Evolutionary conservation across 2,113 vertebrate species (phyloP).

Genomic region (Zootoca vivipara): DNA sequence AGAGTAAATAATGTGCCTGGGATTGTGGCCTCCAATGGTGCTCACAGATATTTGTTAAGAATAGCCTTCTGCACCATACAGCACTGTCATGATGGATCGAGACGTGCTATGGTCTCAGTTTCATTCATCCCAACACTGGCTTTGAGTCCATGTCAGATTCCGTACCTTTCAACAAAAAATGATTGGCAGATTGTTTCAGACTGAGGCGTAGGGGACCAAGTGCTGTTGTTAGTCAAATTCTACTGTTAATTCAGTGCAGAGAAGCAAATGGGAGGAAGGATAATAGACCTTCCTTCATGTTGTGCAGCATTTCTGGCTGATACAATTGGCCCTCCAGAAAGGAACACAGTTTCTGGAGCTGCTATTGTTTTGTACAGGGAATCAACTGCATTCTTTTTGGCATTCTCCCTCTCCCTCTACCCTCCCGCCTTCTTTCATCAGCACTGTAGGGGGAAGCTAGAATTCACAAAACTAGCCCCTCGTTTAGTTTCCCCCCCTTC

Average conservation of each 20-base stretch:
- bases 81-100: neutral
- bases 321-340: slow-evolving; percentile 11
- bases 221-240: slow-evolving; percentile 32
- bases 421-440: slow-evolving; percentile 2
- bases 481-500: neutral
- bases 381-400: neutral
- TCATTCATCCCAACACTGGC: neutral
- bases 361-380: neutral
- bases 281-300: slow-evolving; percentile 22
- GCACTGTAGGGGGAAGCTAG: slow-evolving; percentile 6
- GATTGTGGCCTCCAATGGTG: neutral
- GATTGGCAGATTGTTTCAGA: slow-evolving; percentile 31
- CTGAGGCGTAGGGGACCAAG: slow-evolving; percentile 12
- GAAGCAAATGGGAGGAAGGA: slow-evolving; percentile 1
- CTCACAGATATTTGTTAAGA: neutral
- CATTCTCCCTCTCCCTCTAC: neutral
- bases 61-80: neutral
- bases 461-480: neutral
- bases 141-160: slow-evolving; percentile 25
- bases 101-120: neutral
- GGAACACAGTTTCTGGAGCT: slow-evolving; percentile 9
- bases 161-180: slow-evolving; percentile 34
- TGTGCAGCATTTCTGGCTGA: slow-evolving; percentile 7
- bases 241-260: slow-evolving; percentile 24
- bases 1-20: neutral